Percentiles rank a stretch among this genome's conserved stretches.
Conservation (phyloP, 1,140 invertebrate genomes). For the Bombus huntii region DNA sequence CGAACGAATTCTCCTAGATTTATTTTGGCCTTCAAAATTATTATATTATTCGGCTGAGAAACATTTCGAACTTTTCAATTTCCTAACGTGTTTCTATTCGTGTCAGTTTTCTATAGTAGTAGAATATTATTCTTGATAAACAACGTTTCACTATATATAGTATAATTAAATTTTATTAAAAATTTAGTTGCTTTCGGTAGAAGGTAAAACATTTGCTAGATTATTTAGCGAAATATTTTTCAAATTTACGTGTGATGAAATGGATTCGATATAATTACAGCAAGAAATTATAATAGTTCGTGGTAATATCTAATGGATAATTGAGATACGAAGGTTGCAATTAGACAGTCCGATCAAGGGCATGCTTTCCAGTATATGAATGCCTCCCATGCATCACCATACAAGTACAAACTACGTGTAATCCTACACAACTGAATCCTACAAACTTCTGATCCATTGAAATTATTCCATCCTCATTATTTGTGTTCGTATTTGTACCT, state of each 20-base stretch:
- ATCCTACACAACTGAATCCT: too few species aligned
- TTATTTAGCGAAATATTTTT: too few species aligned
- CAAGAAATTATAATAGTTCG: not conserved
- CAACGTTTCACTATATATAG: too few species aligned
- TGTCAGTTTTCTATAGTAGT: not conserved
- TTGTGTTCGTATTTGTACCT: not conserved
- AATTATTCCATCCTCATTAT: not conserved
- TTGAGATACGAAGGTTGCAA: slow-evolving; percentile 13
- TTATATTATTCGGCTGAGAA: too few species aligned
- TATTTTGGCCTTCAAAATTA: slow-evolving; percentile 7
- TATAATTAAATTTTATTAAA: too few species aligned
- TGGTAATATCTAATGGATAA: not conserved
- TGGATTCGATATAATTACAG: not conserved
- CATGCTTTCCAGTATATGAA: not conserved
- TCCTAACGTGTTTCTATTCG: not conserved
- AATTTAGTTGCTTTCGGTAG: too few species aligned
- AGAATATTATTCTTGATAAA: not conserved
- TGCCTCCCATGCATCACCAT: not conserved
- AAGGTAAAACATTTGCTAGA: too few species aligned
- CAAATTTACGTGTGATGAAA: not conserved
- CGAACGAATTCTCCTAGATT: slow-evolving; percentile 27
- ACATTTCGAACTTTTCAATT: not conserved
- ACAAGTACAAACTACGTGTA: not conserved
- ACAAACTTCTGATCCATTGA: not conserved
- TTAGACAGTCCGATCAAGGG: not conserved